A percentile compares a stretch with the other conserved stretches of the same genome.
Evolutionary conservation across 2,797 vertebrate genomes (phyloP).

Genomic region (Tragopan temminckii): DNA sequence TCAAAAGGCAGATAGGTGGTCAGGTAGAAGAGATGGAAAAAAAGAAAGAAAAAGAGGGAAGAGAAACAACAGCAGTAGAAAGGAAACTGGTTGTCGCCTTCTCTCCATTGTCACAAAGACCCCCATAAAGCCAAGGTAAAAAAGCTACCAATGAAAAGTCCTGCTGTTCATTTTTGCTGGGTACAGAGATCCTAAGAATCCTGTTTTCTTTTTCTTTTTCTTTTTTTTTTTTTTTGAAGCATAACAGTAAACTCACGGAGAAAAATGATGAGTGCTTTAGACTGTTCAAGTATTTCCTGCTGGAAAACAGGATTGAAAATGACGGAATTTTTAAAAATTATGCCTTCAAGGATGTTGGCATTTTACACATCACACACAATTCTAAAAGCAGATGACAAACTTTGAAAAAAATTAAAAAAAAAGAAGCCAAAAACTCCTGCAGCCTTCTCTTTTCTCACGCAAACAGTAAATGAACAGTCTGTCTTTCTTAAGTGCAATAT

Average conservation of each 20-base stretch:
- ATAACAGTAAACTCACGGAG: not conserved
- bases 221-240: not conserved
- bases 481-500: constrained; percentile 60
- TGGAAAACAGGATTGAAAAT: not conserved
- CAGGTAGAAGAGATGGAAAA: not conserved
- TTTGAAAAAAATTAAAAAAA: too few relatives aligned
- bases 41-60: not conserved
- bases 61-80: not conserved
- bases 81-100: not conserved
- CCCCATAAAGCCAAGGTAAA: constrained; percentile 3
- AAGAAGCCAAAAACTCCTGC: not conserved
- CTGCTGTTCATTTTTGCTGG: not conserved
- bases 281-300: constrained; percentile 1
- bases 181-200: constrained; percentile 25
- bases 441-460: not conserved
- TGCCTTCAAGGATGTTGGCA: not conserved
- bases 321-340: not conserved
- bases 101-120: constrained; percentile 5
- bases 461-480: constrained; percentile 44
- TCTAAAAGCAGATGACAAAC: not conserved
- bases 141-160: constrained; percentile 19
- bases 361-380: not conserved
- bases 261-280: not conserved
- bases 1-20: not conserved
- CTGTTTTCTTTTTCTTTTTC: not conserved